Conservation (phyloP, 30 jellyfish, hydroid and myxozoan species). For the Turritopsis rubra region DNA sequence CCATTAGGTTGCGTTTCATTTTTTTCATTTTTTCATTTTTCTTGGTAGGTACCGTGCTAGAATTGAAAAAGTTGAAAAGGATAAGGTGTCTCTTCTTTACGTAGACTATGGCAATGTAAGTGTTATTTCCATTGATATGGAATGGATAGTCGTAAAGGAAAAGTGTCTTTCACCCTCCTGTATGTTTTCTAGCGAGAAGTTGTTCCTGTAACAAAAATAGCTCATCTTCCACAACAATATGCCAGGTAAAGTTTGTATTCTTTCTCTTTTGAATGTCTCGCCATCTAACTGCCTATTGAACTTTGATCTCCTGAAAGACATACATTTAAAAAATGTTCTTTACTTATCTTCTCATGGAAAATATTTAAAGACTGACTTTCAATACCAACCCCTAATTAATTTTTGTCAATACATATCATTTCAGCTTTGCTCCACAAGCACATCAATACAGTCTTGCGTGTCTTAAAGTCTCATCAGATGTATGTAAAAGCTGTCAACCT, state of each 20-base stretch:
- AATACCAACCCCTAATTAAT: too few species aligned
- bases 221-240: constrained; percentile 66
- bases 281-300: too few species aligned
- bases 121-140: not conserved
- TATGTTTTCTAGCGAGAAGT: constrained; percentile 61
- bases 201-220: constrained; percentile 62
- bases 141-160: too few species aligned
- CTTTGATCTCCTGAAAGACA: too few species aligned
- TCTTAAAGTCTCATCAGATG: constrained; percentile 61
- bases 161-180: not conserved
- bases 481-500: constrained; percentile 37
- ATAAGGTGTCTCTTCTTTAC: constrained; percentile 59
- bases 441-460: constrained; percentile 83
- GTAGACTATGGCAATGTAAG: constrained; percentile 88
- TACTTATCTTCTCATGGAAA: too few species aligned
- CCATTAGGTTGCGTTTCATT: not conserved
- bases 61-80: constrained; percentile 66
- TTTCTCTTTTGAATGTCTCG: not conserved
- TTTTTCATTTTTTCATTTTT: not conserved
- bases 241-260: constrained; percentile 43
- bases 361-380: too few species aligned
- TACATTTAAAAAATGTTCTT: too few species aligned
- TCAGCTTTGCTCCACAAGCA: constrained; percentile 79
- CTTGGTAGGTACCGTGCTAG: constrained; percentile 72
- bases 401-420: not conserved